phyloP scores from a whole-genome alignment of 2,797 vertebrate genomes.

The Coendou prehensilis region DNA sequence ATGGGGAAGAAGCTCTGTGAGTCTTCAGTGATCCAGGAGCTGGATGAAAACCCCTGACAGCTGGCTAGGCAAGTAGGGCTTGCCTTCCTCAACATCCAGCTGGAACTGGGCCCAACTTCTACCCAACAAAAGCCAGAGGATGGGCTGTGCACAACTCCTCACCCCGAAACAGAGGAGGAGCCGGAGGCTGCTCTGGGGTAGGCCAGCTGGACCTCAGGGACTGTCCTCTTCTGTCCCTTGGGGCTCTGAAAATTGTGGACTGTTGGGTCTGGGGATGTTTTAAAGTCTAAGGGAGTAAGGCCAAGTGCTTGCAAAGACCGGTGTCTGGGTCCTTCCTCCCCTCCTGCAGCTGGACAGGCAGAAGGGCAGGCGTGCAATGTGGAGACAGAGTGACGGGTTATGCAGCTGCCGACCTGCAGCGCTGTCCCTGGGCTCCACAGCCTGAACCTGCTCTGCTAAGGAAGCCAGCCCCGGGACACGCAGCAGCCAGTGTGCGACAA shows the following conservation, averaged over 20 bases:
- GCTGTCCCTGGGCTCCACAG: neutral
- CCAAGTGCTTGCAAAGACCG: neutral
- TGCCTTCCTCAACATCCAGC: neutral
- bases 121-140: constrained; percentile 49
- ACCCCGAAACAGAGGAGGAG: constrained; percentile 31
- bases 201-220: neutral
- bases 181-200: neutral
- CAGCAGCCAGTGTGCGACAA: neutral
- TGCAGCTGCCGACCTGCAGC: neutral
- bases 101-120: constrained; percentile 24
- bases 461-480: neutral
- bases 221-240: neutral
- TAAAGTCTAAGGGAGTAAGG: constrained; percentile 20
- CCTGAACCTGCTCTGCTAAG: neutral
- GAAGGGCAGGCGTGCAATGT: neutral
- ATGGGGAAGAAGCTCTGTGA: constrained; percentile 85
- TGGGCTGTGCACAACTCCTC: neutral
- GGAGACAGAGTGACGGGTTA: neutral
- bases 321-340: neutral
- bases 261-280: neutral
- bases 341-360: neutral
- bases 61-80: neutral
- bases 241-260: neutral
- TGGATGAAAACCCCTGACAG: constrained; percentile 78
- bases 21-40: constrained; percentile 86